A percentile compares a stretch with the other conserved stretches of the same genome.
Conservation (phyloP, 1,140 invertebrate species). For the Mactra quadrangularis region DNA sequence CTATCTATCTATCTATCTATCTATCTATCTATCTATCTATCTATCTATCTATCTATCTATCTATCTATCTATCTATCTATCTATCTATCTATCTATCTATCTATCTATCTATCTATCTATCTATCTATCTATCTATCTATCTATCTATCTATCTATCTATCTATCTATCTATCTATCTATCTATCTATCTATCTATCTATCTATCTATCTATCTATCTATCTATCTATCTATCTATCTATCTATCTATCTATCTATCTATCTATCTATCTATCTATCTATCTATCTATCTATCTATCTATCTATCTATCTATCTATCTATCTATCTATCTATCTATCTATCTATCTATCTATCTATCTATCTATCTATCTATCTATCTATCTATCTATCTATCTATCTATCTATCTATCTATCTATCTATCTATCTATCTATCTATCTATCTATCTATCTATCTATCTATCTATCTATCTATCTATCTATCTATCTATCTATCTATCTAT, state of each 20-base stretch:
- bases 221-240: background rate
- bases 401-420: background rate
- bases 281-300: background rate
- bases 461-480: too few species aligned
- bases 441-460: too few species aligned
- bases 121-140: constrained; percentile 3
- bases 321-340: background rate
- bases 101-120: constrained; percentile 3
- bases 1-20: constrained; percentile 3
- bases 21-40: constrained; percentile 3
- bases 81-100: constrained; percentile 3
- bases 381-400: constrained; percentile 13
- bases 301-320: background rate
- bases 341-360: background rate
- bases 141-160: constrained; percentile 3
- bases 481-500: too few species aligned
- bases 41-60: constrained; percentile 3
- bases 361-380: background rate
- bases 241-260: background rate
- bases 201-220: background rate
- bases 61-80: constrained; percentile 3
- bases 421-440: background rate
- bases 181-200: background rate
- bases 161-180: constrained; percentile 3
- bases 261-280: background rate